A percentile compares a stretch with the other conserved stretches of the same genome.
Evolutionary conservation across 2,113 vertebrate genomes (phyloP).

Genomic region (Circaetus cinerascens): DNA sequence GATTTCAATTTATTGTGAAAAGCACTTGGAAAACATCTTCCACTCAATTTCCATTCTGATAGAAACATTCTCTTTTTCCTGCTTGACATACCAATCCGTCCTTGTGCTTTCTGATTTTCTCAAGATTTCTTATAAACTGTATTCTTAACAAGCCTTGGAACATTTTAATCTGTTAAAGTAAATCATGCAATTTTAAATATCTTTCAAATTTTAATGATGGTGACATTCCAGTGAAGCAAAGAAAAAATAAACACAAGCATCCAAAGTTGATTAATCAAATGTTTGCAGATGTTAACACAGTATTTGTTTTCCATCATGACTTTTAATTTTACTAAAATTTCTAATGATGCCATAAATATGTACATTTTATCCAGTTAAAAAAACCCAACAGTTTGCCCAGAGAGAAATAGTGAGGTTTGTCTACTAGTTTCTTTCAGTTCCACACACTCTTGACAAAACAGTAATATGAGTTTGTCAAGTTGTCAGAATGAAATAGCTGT

Average conservation of each 20-base stretch:
- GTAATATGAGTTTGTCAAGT: not conserved
- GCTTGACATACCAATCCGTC: not conserved
- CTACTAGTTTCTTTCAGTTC: not conserved
- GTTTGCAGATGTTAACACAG: not conserved
- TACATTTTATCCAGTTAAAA: not conserved
- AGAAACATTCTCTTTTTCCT: not conserved
- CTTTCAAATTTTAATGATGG: not conserved
- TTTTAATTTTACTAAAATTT: not conserved
- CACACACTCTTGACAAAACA: not conserved
- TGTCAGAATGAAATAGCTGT: constrained; percentile 11
- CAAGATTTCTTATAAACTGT: not conserved
- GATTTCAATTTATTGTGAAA: not conserved
- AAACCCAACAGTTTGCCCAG: not conserved
- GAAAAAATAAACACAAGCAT: not conserved
- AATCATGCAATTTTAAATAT: not conserved
- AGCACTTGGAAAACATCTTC: not conserved
- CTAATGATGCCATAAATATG: not conserved
- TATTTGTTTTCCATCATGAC: not conserved
- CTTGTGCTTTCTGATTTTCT: not conserved
- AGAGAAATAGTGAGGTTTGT: not conserved
- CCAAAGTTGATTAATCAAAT: not conserved
- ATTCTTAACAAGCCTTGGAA: not conserved
- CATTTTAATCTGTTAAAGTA: not conserved
- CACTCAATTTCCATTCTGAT: not conserved
- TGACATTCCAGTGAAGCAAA: not conserved